phyloP scores from a whole-genome alignment of 2,113 vertebrate species.

The Gobiocypris rarus region DNA sequence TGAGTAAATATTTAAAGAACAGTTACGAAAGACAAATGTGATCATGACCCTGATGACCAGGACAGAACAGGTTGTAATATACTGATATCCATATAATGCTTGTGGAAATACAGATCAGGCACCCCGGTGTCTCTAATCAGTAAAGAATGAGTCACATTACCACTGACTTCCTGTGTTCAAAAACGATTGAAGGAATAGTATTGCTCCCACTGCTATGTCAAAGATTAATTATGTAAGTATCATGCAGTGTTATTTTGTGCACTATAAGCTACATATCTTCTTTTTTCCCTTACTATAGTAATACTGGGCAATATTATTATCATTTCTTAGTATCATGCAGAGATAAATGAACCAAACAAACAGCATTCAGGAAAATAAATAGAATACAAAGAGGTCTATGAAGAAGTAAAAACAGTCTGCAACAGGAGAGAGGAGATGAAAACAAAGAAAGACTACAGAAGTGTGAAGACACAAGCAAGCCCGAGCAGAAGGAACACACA shows the following conservation, averaged over 20 bases:
- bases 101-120: slow-evolving; percentile 46
- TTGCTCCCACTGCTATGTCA: not conserved
- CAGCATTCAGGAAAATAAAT: not conserved
- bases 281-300: too few species aligned
- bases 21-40: not conserved
- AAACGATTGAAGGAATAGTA: not conserved
- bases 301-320: too few species aligned
- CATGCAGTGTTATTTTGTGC: not conserved
- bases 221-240: not conserved
- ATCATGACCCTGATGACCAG: slow-evolving; percentile 20
- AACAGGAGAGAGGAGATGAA: not conserved
- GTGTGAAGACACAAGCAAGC: slow-evolving; percentile 36
- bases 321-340: too few species aligned
- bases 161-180: slow-evolving; percentile 9
- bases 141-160: slow-evolving; percentile 60
- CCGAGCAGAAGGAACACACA: slow-evolving; percentile 49
- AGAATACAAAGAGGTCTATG: not conserved
- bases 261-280: not conserved
- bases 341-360: not conserved
- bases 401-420: slow-evolving; percentile 23
- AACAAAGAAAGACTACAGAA: slow-evolving; percentile 14
- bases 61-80: slow-evolving; percentile 15
- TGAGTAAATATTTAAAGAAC: slow-evolving; percentile 29
- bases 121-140: slow-evolving; percentile 19
- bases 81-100: slow-evolving; percentile 15